Evolutionary conservation across 2,113 vertebrate species (phyloP).

Genomic region (Sterna hirundo): DNA sequence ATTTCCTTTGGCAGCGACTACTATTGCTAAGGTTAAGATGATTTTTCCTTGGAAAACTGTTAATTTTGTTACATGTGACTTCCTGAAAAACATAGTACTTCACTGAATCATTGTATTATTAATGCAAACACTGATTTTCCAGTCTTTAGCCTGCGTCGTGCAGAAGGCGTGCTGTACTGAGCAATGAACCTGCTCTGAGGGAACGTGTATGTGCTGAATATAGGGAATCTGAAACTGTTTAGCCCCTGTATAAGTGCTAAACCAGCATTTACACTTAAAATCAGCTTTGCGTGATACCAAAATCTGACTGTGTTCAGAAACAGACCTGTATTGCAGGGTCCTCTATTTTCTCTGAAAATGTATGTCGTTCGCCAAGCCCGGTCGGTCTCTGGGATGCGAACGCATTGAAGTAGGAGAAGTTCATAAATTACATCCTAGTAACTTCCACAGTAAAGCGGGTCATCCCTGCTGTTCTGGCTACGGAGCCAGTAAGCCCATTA

Average conservation of each 20-base stretch:
- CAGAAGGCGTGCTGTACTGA: background rate
- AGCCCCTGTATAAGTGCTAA: background rate
- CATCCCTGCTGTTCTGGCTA: background rate
- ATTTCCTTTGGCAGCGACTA: background rate
- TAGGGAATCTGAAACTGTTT: background rate
- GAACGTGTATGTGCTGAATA: background rate
- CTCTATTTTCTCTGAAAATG: background rate
- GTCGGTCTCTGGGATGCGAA: background rate
- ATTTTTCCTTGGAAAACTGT: background rate
- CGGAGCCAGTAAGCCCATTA: background rate
- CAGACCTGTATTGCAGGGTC: background rate
- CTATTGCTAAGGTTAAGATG: background rate
- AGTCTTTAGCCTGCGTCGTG: background rate
- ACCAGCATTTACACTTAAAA: background rate
- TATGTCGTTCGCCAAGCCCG: background rate
- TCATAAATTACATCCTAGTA: background rate
- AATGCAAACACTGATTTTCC: background rate
- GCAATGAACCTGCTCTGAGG: background rate
- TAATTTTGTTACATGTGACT: background rate
- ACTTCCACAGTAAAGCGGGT: background rate
- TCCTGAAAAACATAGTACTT: background rate
- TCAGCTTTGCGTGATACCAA: background rate
- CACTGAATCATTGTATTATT: background rate
- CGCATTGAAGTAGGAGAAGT: background rate
- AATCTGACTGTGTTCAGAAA: background rate